Percentiles rank a stretch among this genome's conserved stretches.
Conservation (phyloP, 2,888 invertebrate species). For the Poecilobothrus nobilitatus region DNA sequence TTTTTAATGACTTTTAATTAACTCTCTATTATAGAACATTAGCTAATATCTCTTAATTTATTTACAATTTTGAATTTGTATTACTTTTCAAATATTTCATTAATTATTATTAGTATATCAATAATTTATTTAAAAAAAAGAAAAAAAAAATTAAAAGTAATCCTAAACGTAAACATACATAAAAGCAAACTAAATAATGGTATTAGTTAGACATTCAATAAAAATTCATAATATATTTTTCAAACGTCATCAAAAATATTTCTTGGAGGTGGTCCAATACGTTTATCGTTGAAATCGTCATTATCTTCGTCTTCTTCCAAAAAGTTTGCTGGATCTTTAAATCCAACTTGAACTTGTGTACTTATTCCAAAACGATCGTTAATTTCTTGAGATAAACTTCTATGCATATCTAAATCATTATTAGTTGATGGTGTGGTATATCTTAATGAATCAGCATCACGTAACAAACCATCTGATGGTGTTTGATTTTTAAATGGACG, state of each 20-base stretch:
- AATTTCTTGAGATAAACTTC: constrained; percentile 49
- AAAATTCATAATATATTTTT: background rate
- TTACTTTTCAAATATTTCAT: too few relatives aligned
- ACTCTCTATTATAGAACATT: too few relatives aligned
- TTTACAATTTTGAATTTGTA: too few relatives aligned
- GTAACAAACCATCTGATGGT: constrained; percentile 55
- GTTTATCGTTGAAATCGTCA: constrained; percentile 34
- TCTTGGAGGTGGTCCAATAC: constrained; percentile 61
- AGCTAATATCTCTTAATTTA: too few relatives aligned
- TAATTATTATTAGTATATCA: too few relatives aligned
- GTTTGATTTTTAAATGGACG: constrained; percentile 25
- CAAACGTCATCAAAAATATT: constrained; percentile 80
- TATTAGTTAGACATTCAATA: too few relatives aligned
- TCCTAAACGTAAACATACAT: too few relatives aligned
- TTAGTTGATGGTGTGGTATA: constrained; percentile 54
- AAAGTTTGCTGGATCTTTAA: constrained; percentile 36
- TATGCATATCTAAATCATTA: constrained; percentile 38
- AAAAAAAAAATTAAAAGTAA: too few relatives aligned
- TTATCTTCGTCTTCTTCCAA: constrained; percentile 37
- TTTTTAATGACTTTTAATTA: too few relatives aligned
- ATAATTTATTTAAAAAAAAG: too few relatives aligned
- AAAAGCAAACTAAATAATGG: too few relatives aligned
- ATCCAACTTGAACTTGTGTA: constrained; percentile 47
- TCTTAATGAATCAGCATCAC: constrained; percentile 65
- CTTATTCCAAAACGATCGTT: constrained; percentile 60